Base-by-base conservation (phyloP, 2,797 vertebrate genomes). In the Nannoperca obscura region DNA sequence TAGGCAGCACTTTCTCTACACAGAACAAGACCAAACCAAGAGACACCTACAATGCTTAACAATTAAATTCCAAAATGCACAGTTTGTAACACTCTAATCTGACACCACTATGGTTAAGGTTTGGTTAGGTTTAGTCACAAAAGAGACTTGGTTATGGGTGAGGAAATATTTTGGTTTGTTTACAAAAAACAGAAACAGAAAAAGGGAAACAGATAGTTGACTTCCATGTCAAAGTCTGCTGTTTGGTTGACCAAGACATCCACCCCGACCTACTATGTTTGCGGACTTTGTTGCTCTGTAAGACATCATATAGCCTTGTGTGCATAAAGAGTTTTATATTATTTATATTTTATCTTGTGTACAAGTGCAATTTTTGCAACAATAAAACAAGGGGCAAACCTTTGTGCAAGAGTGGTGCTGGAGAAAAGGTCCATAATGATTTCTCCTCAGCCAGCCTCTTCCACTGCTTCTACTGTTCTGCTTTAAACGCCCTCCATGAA, bases 401-500 rank as follows among this genome's bases (percentile, higher is more conserved):
- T 40, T 30, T 24, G 15, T 47, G 20, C 38, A 64, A 42, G 11
- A 12, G 2, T 54, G n/a, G 24, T 20, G n/a, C 0, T 19, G 5
- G 15, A 46, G 24, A 8, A 60, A 38, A 67, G 5, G 36, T 58
- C 2, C 4, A 52, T 50, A 40, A 59, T 0, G 2, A 34, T 70
- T 47, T 73, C 8, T 63, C 24, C 55, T 42, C 42, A 70, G 64
- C 9, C 30, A 40, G 19, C 24, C 46, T 72, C 27, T 40, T 60
- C 2, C 50, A 40, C 64, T 55, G 36, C 38, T 15, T 71, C 34
- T 58, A 40, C 15, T 65, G 49, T 62, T 62, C 50, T 74, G 52
- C 59, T 80, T 71, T 49, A 46, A 46, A 42, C 38, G 74, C 50
- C 53, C 60, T 69, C 55, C 38, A 64, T 72, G 44, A 83, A 83